These are phyloP conservation scores for Tapera naevia DNA, from an alignment of 2,797 vertebrate species.

Conservation along the genomic window DNA sequence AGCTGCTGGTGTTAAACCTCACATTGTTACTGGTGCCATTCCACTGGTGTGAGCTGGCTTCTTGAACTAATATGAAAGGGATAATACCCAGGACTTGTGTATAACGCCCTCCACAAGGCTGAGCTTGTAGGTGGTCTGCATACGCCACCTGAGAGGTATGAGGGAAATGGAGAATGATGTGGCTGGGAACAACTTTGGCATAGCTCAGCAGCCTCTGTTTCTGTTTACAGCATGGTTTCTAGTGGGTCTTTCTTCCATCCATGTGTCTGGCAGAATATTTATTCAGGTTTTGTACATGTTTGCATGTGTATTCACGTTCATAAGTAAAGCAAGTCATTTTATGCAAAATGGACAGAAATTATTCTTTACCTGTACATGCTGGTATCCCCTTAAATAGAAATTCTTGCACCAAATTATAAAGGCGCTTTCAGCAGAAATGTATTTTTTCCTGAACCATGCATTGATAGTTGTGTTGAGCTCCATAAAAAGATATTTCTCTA, in stretches of 20 bases:
- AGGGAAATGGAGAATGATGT: background rate
- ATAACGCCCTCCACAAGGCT: rapidly evolving
- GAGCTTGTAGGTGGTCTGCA: background rate
- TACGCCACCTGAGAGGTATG: background rate
- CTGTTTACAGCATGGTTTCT: background rate
- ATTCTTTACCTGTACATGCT: background rate
- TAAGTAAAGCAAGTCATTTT: background rate
- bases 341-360: background rate
- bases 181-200: background rate
- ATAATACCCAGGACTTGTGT: background rate
- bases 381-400: background rate
- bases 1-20: background rate
- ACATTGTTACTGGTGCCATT: background rate
- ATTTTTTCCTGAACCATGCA: background rate
- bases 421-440: background rate
- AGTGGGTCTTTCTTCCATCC: background rate
- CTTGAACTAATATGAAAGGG: background rate
- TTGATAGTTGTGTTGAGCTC: background rate
- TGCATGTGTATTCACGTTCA: background rate
- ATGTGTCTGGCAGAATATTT: background rate
- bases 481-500: background rate
- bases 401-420: background rate
- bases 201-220: background rate
- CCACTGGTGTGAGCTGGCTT: background rate
- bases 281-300: background rate